phyloP scores from a whole-genome alignment of 2,797 vertebrate genomes.

The Gymnocypris eckloni region DNA sequence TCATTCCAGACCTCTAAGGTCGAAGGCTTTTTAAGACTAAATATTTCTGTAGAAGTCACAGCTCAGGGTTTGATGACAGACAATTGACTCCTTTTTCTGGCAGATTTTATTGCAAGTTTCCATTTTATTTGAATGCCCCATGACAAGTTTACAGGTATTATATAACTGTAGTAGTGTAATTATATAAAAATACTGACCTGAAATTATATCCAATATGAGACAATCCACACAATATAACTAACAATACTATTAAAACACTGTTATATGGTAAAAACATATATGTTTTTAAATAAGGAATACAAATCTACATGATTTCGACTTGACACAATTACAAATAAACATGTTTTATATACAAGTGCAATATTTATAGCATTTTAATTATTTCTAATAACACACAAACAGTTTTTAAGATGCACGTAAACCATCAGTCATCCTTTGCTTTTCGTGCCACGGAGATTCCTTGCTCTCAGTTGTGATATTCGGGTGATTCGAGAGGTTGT shows the following conservation, averaged over 20 bases:
- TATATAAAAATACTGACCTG: conserved; percentile 34
- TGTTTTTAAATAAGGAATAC: conserved; percentile 33
- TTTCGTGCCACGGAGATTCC: conserved; percentile 12
- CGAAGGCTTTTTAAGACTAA: neutral
- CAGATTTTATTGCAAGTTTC: neutral
- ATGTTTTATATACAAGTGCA: conserved; percentile 3
- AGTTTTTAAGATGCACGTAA: neutral
- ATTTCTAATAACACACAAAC: neutral
- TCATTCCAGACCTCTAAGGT: conserved; percentile 12
- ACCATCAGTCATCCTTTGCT: conserved; percentile 33
- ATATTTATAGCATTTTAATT: neutral
- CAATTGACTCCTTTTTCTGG: neutral
- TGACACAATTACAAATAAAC: conserved; percentile 26
- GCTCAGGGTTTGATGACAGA: conserved; percentile 32
- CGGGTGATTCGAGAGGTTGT: neutral
- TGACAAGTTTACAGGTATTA: conserved; percentile 29
- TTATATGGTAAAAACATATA: neutral
- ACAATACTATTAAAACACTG: conserved; percentile 9
- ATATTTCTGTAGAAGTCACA: neutral
- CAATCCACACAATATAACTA: conserved; percentile 6
- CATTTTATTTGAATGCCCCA: conserved; percentile 46
- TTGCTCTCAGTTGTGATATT: neutral
- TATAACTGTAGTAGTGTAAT: conserved; percentile 7
- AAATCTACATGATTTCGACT: conserved; percentile 3
- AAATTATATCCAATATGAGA: conserved; percentile 2